phyloP scores from a whole-genome alignment of 2,113 vertebrate genomes.

The Mormyrus lacerda region DNA sequence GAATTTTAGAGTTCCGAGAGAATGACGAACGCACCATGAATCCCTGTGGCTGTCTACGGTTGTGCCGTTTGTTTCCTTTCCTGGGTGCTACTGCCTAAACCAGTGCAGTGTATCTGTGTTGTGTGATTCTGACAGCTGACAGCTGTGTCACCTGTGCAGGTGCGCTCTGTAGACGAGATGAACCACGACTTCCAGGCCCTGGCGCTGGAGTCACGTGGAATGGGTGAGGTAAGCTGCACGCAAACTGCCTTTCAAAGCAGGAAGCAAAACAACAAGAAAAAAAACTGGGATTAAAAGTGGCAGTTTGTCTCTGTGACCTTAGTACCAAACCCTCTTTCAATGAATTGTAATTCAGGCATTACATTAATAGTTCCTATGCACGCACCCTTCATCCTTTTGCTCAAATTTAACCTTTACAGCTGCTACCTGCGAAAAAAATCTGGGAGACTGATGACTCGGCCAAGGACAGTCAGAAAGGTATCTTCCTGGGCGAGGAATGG shows the following conservation, averaged over 20 bases:
- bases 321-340: not conserved
- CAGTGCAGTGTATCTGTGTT: not conserved
- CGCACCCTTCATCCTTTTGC: not conserved
- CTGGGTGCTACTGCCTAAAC: not conserved
- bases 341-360: not conserved
- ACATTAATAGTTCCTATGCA: not conserved
- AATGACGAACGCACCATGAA: too few relatives aligned
- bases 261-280: not conserved
- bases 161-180: conserved; percentile 91
- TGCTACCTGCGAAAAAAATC: conserved; percentile 95
- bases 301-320: not conserved
- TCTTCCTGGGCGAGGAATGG: conserved; percentile 96
- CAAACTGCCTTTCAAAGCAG: not conserved
- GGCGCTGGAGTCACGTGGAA: conserved; percentile 94
- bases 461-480: conserved; percentile 97
- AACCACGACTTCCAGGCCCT: conserved; percentile 99
- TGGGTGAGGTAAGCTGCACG: conserved; percentile 83
- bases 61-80: not conserved
- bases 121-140: too few relatives aligned
- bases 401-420: conserved; percentile 55
- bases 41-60: not conserved
- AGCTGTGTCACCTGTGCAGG: conserved; percentile 53
- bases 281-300: not conserved
- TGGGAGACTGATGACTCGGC: conserved; percentile 96
- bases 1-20: too few relatives aligned